These are phyloP conservation scores for Seriola dumerili DNA, from an alignment of 2,113 vertebrate genomes.

Conservation along the genomic window DNA sequence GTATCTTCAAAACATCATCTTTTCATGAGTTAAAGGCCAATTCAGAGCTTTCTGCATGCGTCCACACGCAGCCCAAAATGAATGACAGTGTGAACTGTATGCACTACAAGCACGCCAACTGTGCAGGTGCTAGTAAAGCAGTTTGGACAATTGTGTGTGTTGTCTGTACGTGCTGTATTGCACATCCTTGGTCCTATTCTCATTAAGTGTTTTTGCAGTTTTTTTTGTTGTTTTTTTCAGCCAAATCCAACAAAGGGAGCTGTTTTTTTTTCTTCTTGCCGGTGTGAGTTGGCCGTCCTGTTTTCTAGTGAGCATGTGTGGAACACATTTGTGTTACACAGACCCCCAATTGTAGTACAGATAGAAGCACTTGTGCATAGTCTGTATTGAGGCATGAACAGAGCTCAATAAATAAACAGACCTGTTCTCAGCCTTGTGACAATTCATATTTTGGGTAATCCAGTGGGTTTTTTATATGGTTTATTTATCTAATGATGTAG, in stretches of 20 bases:
- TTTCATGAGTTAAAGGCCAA: background rate
- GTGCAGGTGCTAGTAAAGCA: background rate
- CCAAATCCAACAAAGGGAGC: background rate
- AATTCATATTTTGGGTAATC: background rate
- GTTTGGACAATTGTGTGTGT: background rate
- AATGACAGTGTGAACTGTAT: background rate
- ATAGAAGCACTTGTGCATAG: background rate
- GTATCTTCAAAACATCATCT: background rate
- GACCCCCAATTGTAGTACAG: background rate
- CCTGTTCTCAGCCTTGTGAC: background rate
- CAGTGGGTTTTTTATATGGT: background rate
- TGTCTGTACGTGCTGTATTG: background rate
- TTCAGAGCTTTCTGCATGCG: background rate
- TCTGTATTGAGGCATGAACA: background rate
- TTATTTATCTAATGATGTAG: background rate
- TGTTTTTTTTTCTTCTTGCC: background rate
- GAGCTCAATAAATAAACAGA: background rate
- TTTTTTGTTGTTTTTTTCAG: background rate
- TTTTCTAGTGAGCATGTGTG: background rate
- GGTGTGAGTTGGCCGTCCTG: background rate
- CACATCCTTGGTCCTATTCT: background rate
- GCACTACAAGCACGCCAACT: background rate
- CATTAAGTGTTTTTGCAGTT: background rate
- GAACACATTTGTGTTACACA: background rate
- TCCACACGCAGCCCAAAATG: background rate